phyloP scores from a whole-genome alignment of 2,797 vertebrate genomes.

The Allobates femoralis region DNA sequence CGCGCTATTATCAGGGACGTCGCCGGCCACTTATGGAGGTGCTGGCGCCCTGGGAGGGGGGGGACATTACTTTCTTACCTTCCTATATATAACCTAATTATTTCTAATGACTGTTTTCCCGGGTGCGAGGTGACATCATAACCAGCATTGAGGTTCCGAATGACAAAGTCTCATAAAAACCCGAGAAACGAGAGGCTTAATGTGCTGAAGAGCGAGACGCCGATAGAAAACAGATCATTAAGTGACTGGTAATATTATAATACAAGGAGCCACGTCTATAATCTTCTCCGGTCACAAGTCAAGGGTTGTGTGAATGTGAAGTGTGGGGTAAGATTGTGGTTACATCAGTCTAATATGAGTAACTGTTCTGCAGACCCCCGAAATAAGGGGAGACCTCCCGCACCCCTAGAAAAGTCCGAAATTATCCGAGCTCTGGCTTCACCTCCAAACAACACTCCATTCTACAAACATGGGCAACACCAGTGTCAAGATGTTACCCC shows the following conservation, averaged over 20 bases:
- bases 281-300: not conserved
- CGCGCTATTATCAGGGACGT: not conserved
- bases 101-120: not conserved
- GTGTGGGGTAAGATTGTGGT: too few relatives aligned
- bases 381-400: too few relatives aligned
- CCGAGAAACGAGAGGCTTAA: not conserved
- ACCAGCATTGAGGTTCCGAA: not conserved
- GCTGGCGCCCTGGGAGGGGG: not conserved
- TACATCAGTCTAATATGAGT: not conserved
- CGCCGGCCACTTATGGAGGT: conserved; percentile 1
- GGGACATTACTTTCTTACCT: not conserved
- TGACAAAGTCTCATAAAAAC: not conserved
- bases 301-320: not conserved
- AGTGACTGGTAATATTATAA: not conserved
- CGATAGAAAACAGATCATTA: not conserved
- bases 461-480: too few relatives aligned
- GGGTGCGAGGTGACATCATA: not conserved
- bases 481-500: too few relatives aligned
- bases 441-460: too few relatives aligned
- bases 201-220: not conserved
- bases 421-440: too few relatives aligned
- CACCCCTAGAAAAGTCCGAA: too few relatives aligned
- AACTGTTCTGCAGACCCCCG: too few relatives aligned
- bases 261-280: not conserved
- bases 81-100: conserved; percentile 8